Evolutionary conservation across 1,140 invertebrate genomes (phyloP).

Genomic region (Formica selysi): DNA sequence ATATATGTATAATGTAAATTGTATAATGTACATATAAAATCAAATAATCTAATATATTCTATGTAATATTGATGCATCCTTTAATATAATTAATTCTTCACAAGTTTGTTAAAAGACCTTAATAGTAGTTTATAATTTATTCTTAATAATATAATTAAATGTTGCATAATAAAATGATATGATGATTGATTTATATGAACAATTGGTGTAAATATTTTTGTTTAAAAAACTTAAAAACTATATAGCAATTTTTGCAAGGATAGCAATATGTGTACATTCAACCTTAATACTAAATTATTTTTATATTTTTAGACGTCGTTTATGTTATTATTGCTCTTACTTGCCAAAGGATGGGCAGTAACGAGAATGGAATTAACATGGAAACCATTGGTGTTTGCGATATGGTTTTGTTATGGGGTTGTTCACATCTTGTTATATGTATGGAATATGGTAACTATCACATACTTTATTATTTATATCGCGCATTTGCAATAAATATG

Average conservation of each 20-base stretch:
- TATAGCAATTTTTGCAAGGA: not conserved
- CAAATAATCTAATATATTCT: not conserved
- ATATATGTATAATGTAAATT: not conserved
- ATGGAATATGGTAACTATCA: constrained; percentile 95
- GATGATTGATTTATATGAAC: not conserved
- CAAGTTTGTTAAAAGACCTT: not conserved
- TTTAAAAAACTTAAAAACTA: not conserved
- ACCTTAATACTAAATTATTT: constrained; percentile 15
- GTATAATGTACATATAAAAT: constrained; percentile 7
- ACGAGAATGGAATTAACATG: constrained; percentile 95
- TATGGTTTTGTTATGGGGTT: constrained; percentile 96
- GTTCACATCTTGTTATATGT: constrained; percentile 97
- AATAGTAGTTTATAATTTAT: not conserved
- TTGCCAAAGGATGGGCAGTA: constrained; percentile 99
- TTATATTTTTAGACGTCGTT: constrained; percentile 92
- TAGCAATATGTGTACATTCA: not conserved
- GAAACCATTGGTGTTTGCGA: constrained; percentile 94
- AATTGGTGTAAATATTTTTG: not conserved
- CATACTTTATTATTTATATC: not conserved
- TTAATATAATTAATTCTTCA: not conserved
- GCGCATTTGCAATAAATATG: not conserved
- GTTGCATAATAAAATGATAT: not conserved
- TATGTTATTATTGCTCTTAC: constrained; percentile 96
- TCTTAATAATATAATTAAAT: not conserved
- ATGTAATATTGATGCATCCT: not conserved